Conservation (phyloP, 2,888 invertebrate genomes). For the Liodrosophila aerea region DNA sequence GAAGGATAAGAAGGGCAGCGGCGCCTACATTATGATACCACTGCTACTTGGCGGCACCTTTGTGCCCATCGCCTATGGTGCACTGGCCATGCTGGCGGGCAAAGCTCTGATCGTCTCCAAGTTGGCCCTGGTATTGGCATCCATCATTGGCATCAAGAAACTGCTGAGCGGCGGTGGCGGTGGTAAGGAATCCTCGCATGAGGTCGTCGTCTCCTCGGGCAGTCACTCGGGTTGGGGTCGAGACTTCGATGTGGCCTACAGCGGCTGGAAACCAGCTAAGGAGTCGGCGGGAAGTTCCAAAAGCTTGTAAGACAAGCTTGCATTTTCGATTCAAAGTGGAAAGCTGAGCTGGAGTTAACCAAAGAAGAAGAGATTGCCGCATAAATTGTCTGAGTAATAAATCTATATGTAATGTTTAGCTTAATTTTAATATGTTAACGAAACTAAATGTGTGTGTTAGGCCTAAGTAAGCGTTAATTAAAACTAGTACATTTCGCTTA, state of each 20-base stretch:
- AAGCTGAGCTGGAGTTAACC: constrained; percentile 37
- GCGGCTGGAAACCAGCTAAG: constrained; percentile 82
- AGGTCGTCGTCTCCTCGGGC: constrained; percentile 88
- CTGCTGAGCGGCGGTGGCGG: constrained; percentile 87
- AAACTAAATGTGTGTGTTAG: constrained; percentile 77
- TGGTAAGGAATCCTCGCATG: constrained; percentile 86
- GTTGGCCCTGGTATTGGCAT: constrained; percentile 90
- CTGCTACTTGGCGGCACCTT: constrained; percentile 91
- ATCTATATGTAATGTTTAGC: constrained; percentile 52
- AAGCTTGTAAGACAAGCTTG: constrained; percentile 59
- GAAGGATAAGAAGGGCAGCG: constrained; percentile 85
- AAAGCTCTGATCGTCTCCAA: constrained; percentile 94
- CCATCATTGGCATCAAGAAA: constrained; percentile 93
- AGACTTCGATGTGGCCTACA: constrained; percentile 86
- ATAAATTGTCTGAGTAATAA: constrained; percentile 65
- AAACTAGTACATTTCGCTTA: constrained; percentile 65
- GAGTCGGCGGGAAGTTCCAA: constrained; percentile 63
- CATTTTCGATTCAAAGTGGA: constrained; percentile 51
- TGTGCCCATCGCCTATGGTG: constrained; percentile 91
- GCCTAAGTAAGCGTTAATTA: constrained; percentile 72
- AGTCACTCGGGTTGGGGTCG: constrained; percentile 90
- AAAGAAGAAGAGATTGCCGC: constrained; percentile 68
- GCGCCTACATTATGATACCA: constrained; percentile 90
- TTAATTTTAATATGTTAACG: constrained; percentile 55
- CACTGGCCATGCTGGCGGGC: constrained; percentile 90